Evolutionary conservation across 2,888 invertebrate genomes (phyloP).

Genomic region (Julus scanicus): DNA sequence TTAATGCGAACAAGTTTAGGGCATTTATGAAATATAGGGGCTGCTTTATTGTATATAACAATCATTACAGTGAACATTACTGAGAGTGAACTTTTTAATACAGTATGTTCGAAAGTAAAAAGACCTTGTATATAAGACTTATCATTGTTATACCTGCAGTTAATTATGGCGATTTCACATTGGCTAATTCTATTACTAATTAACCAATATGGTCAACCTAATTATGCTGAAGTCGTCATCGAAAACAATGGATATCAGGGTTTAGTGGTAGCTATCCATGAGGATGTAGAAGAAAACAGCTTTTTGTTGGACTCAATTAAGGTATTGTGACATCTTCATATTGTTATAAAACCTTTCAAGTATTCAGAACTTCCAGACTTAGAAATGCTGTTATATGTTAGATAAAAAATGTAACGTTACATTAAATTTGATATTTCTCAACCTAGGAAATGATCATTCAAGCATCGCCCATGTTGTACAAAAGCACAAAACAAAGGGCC

Average conservation of each 20-base stretch:
- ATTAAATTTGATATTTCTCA: background rate
- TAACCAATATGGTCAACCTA: background rate
- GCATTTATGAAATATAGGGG: no score
- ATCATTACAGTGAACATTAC: no score
- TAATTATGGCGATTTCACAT: background rate
- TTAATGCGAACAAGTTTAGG: no score
- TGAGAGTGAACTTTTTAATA: no score
- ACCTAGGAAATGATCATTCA: background rate
- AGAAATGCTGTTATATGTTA: no score
- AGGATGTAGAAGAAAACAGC: background rate
- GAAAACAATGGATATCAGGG: background rate
- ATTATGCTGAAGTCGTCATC: background rate
- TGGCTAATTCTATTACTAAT: background rate
- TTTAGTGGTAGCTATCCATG: background rate
- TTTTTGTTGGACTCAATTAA: background rate
- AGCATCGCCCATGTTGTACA: slow-evolving; percentile 62
- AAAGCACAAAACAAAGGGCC: slow-evolving; percentile 61
- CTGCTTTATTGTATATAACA: no score
- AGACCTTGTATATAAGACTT: no score
- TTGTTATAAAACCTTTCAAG: no score
- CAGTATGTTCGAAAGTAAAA: no score
- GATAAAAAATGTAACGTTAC: no score
- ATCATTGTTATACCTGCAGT: background rate
- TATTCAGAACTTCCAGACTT: no score
- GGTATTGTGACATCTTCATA: background rate